Evolutionary conservation across 2,888 invertebrate genomes (phyloP).

Genomic region (Brachynemurus nebulosus): DNA sequence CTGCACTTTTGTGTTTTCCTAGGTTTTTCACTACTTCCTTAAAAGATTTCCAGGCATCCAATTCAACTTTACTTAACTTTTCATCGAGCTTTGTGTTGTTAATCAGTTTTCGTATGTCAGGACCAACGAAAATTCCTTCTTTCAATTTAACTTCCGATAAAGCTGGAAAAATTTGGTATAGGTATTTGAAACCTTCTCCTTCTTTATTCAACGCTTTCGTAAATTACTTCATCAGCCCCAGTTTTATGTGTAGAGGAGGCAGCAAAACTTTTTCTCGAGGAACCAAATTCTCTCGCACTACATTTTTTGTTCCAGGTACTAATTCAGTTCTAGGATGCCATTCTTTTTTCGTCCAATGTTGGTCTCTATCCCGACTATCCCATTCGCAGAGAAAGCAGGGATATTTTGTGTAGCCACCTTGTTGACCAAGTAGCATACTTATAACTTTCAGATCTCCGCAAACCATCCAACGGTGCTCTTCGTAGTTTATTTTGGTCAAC

Average conservation of each 20-base stretch:
- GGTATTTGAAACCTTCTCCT: constrained; percentile 10
- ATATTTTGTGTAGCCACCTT: constrained; percentile 21
- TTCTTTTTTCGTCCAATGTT: constrained; percentile 19
- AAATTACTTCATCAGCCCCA: constrained; percentile 9
- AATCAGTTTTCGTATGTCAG: no score
- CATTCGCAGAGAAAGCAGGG: no score
- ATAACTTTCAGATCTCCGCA: constrained; percentile 19
- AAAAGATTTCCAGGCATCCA: no score
- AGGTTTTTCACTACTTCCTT: no score
- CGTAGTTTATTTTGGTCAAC: no score
- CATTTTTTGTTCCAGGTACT: constrained; percentile 12
- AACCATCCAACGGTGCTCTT: no score
- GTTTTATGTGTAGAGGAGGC: constrained; percentile 9
- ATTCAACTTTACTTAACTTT: constrained; percentile 9
- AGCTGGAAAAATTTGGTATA: constrained; percentile 8
- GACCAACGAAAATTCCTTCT: no score
- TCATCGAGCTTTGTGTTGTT: constrained; percentile 10
- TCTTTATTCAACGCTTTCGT: constrained; percentile 8
- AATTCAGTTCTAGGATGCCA: constrained; percentile 14
- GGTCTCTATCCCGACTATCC: constrained; percentile 19
- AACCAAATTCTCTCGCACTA: constrained; percentile 12
- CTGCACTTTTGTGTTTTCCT: constrained; percentile 12
- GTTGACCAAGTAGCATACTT: constrained; percentile 20
- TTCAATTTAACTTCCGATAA: no score
- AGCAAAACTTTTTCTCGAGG: constrained; percentile 5